These are phyloP conservation scores for Vollenhovia emeryi DNA, from an alignment of 1,140 invertebrate species.

Conservation along the genomic window DNA sequence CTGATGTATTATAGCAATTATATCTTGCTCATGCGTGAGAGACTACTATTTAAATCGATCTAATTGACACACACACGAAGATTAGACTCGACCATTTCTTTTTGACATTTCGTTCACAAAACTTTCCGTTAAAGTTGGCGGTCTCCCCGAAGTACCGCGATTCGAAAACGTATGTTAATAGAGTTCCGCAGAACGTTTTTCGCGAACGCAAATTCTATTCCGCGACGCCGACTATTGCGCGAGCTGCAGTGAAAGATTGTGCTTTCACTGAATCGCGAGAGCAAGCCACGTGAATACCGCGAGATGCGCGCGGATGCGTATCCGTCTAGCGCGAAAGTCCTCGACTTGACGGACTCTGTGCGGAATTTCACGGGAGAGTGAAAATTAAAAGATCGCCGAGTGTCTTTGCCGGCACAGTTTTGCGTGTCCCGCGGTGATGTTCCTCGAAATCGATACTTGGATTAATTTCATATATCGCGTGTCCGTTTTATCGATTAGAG, in stretches of 20 bases:
- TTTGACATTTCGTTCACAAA: neutral
- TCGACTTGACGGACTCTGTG: neutral
- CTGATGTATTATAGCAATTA: no score
- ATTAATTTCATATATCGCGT: neutral
- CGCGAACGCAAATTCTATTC: neutral
- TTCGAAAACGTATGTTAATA: neutral
- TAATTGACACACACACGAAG: neutral
- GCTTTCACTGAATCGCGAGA: conserved; percentile 45
- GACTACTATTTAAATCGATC: neutral
- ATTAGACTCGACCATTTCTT: neutral
- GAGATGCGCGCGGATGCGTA: neutral
- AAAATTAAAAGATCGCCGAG: neutral
- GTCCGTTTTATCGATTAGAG: neutral
- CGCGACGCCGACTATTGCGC: neutral
- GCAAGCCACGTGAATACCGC: neutral
- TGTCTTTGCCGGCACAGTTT: neutral
- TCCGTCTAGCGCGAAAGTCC: conserved; percentile 29
- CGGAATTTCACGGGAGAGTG: neutral
- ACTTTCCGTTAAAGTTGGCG: neutral
- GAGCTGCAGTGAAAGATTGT: conserved; percentile 11
- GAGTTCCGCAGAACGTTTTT: neutral
- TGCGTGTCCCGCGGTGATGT: neutral
- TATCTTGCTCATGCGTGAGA: neutral
- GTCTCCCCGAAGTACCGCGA: neutral
- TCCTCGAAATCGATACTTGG: neutral